Evolutionary conservation across 1,140 invertebrate genomes (phyloP).

Genomic region (Stenopsyche tienmushanensis): DNA sequence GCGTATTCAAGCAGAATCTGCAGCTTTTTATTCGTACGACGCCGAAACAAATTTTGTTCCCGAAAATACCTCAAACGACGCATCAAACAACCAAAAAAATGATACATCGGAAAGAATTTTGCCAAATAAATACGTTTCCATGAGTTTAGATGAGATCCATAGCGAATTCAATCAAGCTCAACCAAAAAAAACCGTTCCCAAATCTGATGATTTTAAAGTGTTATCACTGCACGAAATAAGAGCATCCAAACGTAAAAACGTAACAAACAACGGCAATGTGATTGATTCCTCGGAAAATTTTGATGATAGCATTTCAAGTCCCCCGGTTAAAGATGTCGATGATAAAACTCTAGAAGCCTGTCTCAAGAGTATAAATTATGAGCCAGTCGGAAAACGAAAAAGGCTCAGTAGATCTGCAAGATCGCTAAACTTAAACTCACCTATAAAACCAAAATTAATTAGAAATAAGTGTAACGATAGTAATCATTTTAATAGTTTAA

Average conservation of each 20-base stretch:
- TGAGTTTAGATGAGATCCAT: slow-evolving; percentile 37
- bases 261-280: neutral
- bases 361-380: slow-evolving; percentile 25
- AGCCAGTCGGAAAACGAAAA: slow-evolving; percentile 4
- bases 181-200: slow-evolving; percentile 16
- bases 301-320: neutral
- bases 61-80: neutral
- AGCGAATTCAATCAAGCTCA: neutral
- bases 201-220: slow-evolving; percentile 33
- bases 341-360: slow-evolving; percentile 33
- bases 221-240: slow-evolving; percentile 36
- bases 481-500: no score
- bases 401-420: neutral
- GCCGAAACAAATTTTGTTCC: slow-evolving; percentile 1
- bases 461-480: no score
- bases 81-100: neutral
- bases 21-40: slow-evolving; percentile 33
- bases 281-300: neutral
- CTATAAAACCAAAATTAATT: slow-evolving; percentile 28
- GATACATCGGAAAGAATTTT: slow-evolving; percentile 7
- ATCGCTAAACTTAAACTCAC: neutral
- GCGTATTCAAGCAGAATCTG: slow-evolving; percentile 35
- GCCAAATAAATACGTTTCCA: slow-evolving; percentile 20
- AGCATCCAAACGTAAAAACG: slow-evolving; percentile 21
- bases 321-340: slow-evolving; percentile 7